Evolutionary conservation across 2,113 vertebrate genomes (phyloP), one percentile per base, ranked within the genome.

Genomic region (Orthochromis indermauri): DNA sequence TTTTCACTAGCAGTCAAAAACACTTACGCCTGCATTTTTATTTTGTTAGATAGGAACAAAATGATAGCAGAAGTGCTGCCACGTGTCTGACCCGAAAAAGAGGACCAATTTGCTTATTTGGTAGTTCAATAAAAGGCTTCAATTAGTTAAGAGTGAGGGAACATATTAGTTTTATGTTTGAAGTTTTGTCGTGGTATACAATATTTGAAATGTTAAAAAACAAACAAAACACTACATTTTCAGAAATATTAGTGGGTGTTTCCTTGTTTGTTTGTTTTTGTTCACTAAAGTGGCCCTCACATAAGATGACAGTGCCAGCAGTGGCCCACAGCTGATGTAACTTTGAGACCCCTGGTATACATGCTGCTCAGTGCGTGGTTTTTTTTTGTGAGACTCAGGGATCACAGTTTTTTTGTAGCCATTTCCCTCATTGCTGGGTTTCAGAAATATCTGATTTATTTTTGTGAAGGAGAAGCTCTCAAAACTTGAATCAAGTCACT

Each of bases 141-240:
- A 54, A 54, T 54, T 54, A 54, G 51, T 54, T 54, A 54, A 54
- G 51, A 54, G 51, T 54, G 51, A 54, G n/a, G n/a, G 51, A 54
- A 21, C 2, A 53, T 21, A 53, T 4, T 0, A 1, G 53, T 54
- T 54, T 54, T 12, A 53, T 6, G 53, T 24, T 54, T 54, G 2
- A 54, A 54, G 53, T 54, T 54, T 54, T 54, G 6, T 54, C n/a
- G 3, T 4, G 53, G 53, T 54, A 3, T 54, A 54, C 53, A 54
- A 7, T 54, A 54, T 12, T 54, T 54, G 51, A 54, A 54, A 21
- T 54, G 51, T 54, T 54, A 54, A 54, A 54, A 54, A 54, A n/a
- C 10, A 54, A 54, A 0, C n/a, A 54, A 54, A 54, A 54, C 51
- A 54, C 49, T 53, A 51, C 19, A 53, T 53, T 53, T 53, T 54